Conservation (phyloP, 2,888 invertebrate species). For the Alviniconcha strummeri region DNA sequence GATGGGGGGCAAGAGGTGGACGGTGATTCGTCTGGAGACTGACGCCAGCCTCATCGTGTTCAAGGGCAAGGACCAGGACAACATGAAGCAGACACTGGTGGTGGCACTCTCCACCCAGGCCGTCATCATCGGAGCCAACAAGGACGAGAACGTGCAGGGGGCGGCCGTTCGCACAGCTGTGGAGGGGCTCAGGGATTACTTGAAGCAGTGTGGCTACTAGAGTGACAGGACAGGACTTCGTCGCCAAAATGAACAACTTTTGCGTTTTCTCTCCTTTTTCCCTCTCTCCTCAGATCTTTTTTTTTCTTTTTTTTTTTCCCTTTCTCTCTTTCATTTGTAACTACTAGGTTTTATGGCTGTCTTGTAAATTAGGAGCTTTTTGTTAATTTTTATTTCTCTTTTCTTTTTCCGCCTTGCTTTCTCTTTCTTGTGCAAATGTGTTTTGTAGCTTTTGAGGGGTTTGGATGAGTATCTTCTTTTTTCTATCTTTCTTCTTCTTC, state of each 20-base stretch:
- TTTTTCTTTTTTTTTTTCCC: not conserved
- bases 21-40: conserved; percentile 37
- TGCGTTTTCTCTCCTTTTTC: not conserved
- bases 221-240: not conserved
- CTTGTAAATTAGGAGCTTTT: not conserved
- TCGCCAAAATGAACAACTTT: not conserved
- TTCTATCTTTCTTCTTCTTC: no score
- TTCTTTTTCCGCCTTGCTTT: not conserved
- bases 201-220: conserved; percentile 35
- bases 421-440: not conserved
- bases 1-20: conserved; percentile 37
- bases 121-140: conserved; percentile 36
- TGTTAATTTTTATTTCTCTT: not conserved
- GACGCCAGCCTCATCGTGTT: conserved; percentile 33
- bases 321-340: not conserved
- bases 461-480: no score
- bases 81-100: conserved; percentile 36
- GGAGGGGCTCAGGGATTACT: conserved; percentile 38
- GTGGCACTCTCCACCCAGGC: conserved; percentile 34
- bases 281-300: not conserved
- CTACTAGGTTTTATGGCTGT: not conserved
- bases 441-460: not conserved
- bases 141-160: conserved; percentile 34
- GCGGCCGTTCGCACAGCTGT: conserved; percentile 33
- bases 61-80: conserved; percentile 40